These are phyloP conservation scores for Notocelia uddmanniana DNA, from an alignment of 2,888 invertebrate species.

Conservation along the genomic window DNA sequence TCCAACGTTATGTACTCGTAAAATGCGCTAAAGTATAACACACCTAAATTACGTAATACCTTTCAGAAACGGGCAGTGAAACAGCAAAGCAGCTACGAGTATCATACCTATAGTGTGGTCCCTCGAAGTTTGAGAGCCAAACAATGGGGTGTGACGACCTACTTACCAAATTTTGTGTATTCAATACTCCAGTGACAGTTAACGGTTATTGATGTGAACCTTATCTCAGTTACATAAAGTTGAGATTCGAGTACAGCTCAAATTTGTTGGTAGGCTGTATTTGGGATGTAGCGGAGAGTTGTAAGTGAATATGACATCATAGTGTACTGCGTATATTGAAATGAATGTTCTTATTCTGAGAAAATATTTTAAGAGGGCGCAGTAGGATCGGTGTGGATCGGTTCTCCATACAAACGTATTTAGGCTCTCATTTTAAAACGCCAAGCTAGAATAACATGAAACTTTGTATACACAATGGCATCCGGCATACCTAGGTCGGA, in stretches of 20 bases:
- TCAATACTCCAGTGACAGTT: constrained; percentile 39
- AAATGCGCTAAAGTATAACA: background rate
- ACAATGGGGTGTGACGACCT: constrained; percentile 44
- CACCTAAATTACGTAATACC: background rate
- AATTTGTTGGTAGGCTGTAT: constrained; percentile 16
- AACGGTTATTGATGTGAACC: background rate
- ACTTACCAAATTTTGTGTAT: constrained; percentile 45
- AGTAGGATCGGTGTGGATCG: too few species aligned
- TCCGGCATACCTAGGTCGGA: too few species aligned
- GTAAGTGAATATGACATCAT: constrained; percentile 17
- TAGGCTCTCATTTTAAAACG: too few species aligned
- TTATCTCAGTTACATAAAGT: background rate
- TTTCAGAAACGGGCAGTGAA: background rate
- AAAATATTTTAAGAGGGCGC: too few species aligned
- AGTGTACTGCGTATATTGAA: background rate
- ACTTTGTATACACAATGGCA: too few species aligned
- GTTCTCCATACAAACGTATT: too few species aligned
- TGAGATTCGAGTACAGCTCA: background rate
- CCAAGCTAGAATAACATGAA: too few species aligned
- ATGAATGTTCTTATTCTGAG: too few species aligned
- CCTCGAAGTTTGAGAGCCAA: constrained; percentile 34
- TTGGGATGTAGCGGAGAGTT: constrained; percentile 9
- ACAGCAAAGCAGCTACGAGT: background rate
- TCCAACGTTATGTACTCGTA: too few species aligned
- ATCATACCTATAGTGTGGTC: constrained; percentile 21